A percentile compares a stretch with the other conserved stretches of the same genome.
Conservation (phyloP, 2,888 invertebrate species). For the Serripes groenlandicus region DNA sequence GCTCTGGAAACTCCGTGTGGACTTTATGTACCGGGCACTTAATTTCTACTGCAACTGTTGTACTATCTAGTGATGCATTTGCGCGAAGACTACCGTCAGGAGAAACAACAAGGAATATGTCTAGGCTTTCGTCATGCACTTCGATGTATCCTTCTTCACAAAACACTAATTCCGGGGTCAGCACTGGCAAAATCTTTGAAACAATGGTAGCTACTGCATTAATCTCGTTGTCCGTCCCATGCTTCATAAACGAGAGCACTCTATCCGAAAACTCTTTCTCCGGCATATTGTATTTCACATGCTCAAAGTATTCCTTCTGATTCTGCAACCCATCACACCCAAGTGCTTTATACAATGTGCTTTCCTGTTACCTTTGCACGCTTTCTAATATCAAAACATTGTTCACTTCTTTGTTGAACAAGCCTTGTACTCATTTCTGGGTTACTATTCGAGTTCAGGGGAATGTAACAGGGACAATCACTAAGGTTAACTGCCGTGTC, state of each 20-base stretch:
- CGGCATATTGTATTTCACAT: slow-evolving; percentile 29
- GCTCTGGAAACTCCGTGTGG: slow-evolving; percentile 14
- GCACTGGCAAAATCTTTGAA: slow-evolving; percentile 43
- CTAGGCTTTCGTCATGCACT: neutral
- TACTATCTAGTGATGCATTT: neutral
- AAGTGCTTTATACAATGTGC: slow-evolving; percentile 5
- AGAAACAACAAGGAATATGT: slow-evolving; percentile 54
- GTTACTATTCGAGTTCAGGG: neutral
- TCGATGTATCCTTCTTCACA: slow-evolving; percentile 45
- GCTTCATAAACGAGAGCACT: slow-evolving; percentile 21
- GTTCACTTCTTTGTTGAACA: slow-evolving; percentile 26
- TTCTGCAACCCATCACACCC: slow-evolving; percentile 28
- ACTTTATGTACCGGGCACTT: slow-evolving; percentile 11
- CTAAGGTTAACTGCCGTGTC: too few species aligned
- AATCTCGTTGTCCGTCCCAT: slow-evolving; percentile 49
- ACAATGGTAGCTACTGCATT: slow-evolving; percentile 52
- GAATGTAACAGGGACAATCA: too few species aligned
- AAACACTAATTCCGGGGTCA: slow-evolving; percentile 32
- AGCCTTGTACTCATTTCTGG: neutral
- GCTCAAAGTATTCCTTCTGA: slow-evolving; percentile 37
- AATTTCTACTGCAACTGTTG: slow-evolving; percentile 44
- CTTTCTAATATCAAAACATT: slow-evolving; percentile 22
- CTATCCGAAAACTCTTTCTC: slow-evolving; percentile 20
- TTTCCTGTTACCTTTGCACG: slow-evolving; percentile 23
- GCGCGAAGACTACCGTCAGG: slow-evolving; percentile 53